Conservation (phyloP, 2,888 invertebrate species). For the Chironomus tentans region DNA sequence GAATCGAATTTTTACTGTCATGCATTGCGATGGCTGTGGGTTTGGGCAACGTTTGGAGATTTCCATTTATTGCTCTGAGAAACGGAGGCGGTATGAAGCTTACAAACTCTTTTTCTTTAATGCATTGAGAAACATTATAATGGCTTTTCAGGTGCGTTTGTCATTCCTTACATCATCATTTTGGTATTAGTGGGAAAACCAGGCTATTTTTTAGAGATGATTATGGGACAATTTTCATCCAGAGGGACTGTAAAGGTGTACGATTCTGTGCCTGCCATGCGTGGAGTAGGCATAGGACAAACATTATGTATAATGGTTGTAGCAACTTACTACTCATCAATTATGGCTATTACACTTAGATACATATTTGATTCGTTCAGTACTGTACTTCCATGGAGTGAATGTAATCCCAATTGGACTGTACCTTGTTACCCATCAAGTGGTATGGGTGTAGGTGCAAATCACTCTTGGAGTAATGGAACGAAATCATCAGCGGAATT, state of each 20-base stretch:
- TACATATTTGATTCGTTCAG: slow-evolving; percentile 55
- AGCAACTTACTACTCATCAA: slow-evolving; percentile 55
- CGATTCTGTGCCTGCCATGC: slow-evolving; percentile 52
- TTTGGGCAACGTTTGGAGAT: slow-evolving; percentile 60
- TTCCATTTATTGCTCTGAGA: slow-evolving; percentile 55
- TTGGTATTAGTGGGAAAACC: slow-evolving; percentile 56
- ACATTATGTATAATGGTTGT: slow-evolving; percentile 48
- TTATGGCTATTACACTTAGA: slow-evolving; percentile 55
- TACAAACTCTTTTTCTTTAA: too few relatives aligned
- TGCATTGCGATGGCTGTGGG: slow-evolving; percentile 53
- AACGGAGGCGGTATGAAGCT: slow-evolving; percentile 50
- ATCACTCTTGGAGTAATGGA: slow-evolving; percentile 19
- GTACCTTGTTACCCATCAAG: slow-evolving; percentile 37
- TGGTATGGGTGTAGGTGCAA: background rate
- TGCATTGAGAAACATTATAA: too few relatives aligned
- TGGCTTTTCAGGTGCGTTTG: background rate
- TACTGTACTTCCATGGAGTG: slow-evolving; percentile 52
- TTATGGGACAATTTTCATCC: slow-evolving; percentile 63
- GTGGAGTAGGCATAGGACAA: slow-evolving; percentile 52
- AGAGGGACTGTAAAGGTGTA: slow-evolving; percentile 58
- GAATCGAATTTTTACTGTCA: slow-evolving; percentile 41
- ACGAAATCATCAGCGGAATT: slow-evolving; percentile 40
- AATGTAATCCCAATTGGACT: slow-evolving; percentile 48
- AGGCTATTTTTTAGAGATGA: slow-evolving; percentile 63
- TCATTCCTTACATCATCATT: slow-evolving; percentile 48